Conservation (phyloP, 1,140 invertebrate genomes). For the Bombus affinis region DNA sequence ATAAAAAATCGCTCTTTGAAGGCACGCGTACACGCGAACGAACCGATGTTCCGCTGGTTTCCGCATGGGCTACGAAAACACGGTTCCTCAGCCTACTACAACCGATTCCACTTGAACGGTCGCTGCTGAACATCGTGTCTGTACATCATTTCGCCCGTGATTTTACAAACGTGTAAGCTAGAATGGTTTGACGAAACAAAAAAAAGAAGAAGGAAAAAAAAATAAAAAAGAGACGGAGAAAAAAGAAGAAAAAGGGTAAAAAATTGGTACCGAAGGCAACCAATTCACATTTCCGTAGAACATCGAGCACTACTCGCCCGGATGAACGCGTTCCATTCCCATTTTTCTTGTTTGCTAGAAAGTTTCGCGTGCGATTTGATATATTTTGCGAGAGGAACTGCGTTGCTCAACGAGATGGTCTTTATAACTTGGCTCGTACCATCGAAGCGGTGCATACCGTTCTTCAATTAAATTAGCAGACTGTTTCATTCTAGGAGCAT, state of each 20-base stretch:
- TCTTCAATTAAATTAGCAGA: constrained; percentile 35
- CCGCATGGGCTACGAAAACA: constrained; percentile 59
- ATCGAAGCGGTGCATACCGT: constrained; percentile 6
- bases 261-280: constrained; percentile 16
- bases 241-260: constrained; percentile 19
- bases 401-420: constrained; percentile 6
- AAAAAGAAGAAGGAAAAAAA: background rate
- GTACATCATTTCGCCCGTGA: constrained; percentile 60
- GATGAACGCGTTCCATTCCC: constrained; percentile 46
- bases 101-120: constrained; percentile 63
- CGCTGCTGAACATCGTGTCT: constrained; percentile 52
- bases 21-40: constrained; percentile 38
- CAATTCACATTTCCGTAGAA: constrained; percentile 48
- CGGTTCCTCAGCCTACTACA: constrained; percentile 57
- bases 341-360: constrained; percentile 35
- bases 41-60: constrained; percentile 50
- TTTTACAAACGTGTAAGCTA: constrained; percentile 63
- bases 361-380: constrained; percentile 23
- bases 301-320: constrained; percentile 42
- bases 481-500: constrained; percentile 11
- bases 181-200: constrained; percentile 49
- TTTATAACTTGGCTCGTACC: background rate
- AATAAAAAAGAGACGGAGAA: background rate
- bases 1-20: constrained; percentile 33
- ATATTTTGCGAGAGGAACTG: background rate